Evolutionary conservation across 1,140 invertebrate species (phyloP), one percentile per base, ranked within the genome.

Genomic region (Habropoda laboriosa): DNA sequence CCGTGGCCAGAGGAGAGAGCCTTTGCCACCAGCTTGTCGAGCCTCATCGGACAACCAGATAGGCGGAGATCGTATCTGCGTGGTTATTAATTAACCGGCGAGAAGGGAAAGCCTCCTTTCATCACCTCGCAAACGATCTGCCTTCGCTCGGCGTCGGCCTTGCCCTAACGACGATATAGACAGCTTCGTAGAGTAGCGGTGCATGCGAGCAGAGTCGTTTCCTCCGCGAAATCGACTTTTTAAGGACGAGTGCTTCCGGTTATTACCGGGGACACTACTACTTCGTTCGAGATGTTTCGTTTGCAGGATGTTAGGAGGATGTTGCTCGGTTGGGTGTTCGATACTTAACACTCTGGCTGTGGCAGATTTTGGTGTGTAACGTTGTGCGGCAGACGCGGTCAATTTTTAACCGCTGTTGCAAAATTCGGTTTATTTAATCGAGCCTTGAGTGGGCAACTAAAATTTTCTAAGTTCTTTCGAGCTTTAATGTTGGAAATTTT

Each of bases 11-110:
- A 68, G 32, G 35, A 30, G 35, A 30, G 13, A 86, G 83, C 88
- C 86, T 86, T 89, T 88, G 86, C 89, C 88, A 90, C 87, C 87
- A 89, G 89, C 82, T 89, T 89, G 86, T 90, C 88, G 88, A 86
- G 88, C 64, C 76, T 75, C 81, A 72, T 71, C 76, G 88, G 82
- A 90, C 86, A 87, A 88, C 68, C 79, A 91, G 90, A 92, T 91
- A 92, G 91, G 90, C 91, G 91, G 90, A 92, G 91, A 92, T 92
- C 85, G 84, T 92, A 92, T 92, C 91, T 92, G 81, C 86, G 87
- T 91, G 90, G 91, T 92, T 92, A 92, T 92, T 92, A 92, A 92
- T 92, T 92, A 92, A 92, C 89, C 89, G 91, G 86, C 88, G 85
- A 87, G 87, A 90, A 89, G 91, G 90, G 90, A 91, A 92, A 88